Conservation (phyloP, 2,113 vertebrate species). For the Dasyurus viverrinus region DNA sequence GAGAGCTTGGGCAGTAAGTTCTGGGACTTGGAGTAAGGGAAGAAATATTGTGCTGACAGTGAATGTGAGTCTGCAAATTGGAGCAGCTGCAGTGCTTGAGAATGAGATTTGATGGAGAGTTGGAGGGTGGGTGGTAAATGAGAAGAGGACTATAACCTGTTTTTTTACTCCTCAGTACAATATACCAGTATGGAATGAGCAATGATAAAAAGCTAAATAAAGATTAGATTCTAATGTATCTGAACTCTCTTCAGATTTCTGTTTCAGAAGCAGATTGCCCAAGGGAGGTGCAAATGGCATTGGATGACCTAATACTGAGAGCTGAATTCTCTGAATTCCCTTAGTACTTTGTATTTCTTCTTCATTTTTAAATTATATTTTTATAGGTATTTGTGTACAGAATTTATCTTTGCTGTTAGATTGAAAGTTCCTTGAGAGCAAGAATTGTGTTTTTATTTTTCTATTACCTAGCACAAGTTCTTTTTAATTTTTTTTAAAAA, state of each 20-base stretch:
- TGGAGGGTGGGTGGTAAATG: background rate
- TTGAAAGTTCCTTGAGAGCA: background rate
- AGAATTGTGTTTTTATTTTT: background rate
- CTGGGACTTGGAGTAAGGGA: background rate
- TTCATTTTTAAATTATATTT: background rate
- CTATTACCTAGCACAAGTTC: background rate
- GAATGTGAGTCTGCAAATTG: background rate
- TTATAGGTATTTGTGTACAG: background rate
- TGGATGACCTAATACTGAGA: background rate
- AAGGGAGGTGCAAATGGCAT: background rate
- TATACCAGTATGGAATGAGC: background rate
- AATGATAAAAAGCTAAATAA: background rate
- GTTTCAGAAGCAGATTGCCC: background rate
- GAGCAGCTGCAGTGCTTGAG: background rate
- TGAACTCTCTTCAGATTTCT: background rate
- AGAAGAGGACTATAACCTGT: background rate
- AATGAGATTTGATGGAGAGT: background rate
- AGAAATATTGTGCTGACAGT: background rate
- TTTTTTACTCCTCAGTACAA: background rate
- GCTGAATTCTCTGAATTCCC: background rate
- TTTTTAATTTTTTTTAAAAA: background rate
- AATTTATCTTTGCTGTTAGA: background rate
- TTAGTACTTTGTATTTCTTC: background rate
- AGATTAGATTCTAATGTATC: background rate
- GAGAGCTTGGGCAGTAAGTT: background rate